Evolutionary conservation across 2,113 vertebrate species (phyloP), one percentile per base, ranked within the genome.

Genomic region (Zosterops hypoxanthus): DNA sequence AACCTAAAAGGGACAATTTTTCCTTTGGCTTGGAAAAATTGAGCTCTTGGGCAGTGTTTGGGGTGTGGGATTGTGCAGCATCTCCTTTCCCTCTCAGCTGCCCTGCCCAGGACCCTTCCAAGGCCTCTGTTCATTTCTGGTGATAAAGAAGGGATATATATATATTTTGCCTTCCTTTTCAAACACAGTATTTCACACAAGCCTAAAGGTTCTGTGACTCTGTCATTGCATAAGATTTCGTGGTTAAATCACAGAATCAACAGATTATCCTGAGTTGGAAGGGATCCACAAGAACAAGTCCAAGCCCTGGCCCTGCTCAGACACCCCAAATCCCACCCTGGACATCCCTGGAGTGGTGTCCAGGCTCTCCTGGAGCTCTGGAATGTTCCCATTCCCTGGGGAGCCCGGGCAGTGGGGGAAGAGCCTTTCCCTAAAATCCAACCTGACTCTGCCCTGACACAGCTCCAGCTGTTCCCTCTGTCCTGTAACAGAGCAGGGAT

Each of bases 361-460:
- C 41, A 26, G 39, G 4, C 0, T 0, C 22, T 57, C n/a, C 52
- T 47, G 78, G 42, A 56, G 63, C 33, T 83, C 26, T 33, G 68
- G 68, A 12, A 29, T 3, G 26, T 14, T 28, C 7, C 47, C 55
- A 50, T 42, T 50, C 65, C 53, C 44, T 70, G 79, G 29, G 23
- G 53, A 82, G 29, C 55, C 55, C 41, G 44, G 34, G 34, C 52
- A 68, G 49, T 53, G 69, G 7, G 11, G 59, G n/a, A 29, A n/a
- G 20, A 47, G 4, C 7, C 29, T 41, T 73, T 56, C n/a, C 50
- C 9, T 0, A 13, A 47, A 29, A n/a, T n/a, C 42, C 42, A 56
- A 1, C 60, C 28, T 1, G 2, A 47, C 0, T 14, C 59, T 39
- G 2, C 21, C 4, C 69, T 56, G 23, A 1, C 19, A 1, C 60